Base-by-base conservation (phyloP, 2,888 invertebrate genomes). In the Augochlorella aurata region DNA sequence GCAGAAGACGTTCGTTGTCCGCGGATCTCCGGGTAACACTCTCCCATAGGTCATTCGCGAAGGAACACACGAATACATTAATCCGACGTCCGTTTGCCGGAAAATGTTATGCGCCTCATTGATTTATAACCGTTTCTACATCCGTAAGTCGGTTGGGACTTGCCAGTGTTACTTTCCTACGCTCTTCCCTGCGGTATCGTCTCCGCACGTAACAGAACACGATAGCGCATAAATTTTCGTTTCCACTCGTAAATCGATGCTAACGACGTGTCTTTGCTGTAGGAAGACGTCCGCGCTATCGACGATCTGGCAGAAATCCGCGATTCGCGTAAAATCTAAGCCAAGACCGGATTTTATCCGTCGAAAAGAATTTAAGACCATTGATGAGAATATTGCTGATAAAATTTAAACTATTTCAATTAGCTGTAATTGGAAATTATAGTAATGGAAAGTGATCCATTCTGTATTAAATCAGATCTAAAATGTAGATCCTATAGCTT, bases 91-190 rank as follows among this genome's bases (percentile, higher is more conserved):
- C 24, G 52, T 54, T 75, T 68, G 70, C 74, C 73, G 68, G 80
- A 80, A 70, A 81, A 75, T 71, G 38, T 70, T 70, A 24, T 10
- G 61, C 61, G 47, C 24, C 38, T 38, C 72, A 66, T 74, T 82
- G 78, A 86, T 81, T 82, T 87, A 87, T 66, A 68, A 75, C 49
- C n/a, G 66, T 68, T 24, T 52, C 67, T 38, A 50, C 67, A 50
- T 82, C 52, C 77, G 70, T 16, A 12, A 54, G 14, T 44, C 49
- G 54, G 52, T 58, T 65, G 63, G 65, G 80, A 68, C 69, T 54
- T 49, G 38, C 63, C 29, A 65, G 58, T 54, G 45, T 70, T 80
- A 81, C 70, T 72, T 81, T 81, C 63, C 72, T 82, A 69, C 52
- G 81, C 45, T 49, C 58, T 24, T 49, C n/a, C 74, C 29, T 44